These are phyloP conservation scores for Mormoops blainvillei DNA, from an alignment of 2,113 vertebrate genomes.

Conservation along the genomic window DNA sequence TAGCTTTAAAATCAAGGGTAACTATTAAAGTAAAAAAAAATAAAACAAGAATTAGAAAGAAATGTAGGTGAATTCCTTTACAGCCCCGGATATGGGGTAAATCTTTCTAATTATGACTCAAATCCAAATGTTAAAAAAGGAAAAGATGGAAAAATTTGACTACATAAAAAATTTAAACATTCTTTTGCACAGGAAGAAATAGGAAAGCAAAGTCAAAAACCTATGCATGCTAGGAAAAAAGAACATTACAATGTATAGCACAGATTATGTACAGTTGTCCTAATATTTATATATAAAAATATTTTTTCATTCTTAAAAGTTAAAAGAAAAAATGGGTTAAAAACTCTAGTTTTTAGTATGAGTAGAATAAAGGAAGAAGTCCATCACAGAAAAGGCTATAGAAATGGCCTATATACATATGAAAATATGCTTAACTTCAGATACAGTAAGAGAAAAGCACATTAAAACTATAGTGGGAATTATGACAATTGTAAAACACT, in stretches of 20 bases:
- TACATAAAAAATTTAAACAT: not conserved
- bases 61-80: not conserved
- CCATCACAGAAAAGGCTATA: not conserved
- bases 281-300: not conserved
- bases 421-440: not conserved
- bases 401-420: not conserved
- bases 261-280: not conserved
- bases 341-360: not conserved
- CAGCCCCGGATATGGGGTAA: not conserved
- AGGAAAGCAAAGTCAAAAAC: not conserved
- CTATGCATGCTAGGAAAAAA: not conserved
- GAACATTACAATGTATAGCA: not conserved
- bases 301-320: not conserved
- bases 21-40: not conserved
- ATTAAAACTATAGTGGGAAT: not conserved
- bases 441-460: not conserved
- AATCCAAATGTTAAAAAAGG: not conserved
- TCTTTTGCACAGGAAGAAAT: not conserved
- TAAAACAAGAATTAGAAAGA: not conserved
- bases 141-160: not conserved
- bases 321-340: not conserved
- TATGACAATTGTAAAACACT: not conserved
- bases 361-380: not conserved
- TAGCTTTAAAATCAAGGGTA: not conserved
- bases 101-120: not conserved